Base-by-base conservation (phyloP, 2,797 vertebrate genomes). In the Atherinosoma microstoma region DNA sequence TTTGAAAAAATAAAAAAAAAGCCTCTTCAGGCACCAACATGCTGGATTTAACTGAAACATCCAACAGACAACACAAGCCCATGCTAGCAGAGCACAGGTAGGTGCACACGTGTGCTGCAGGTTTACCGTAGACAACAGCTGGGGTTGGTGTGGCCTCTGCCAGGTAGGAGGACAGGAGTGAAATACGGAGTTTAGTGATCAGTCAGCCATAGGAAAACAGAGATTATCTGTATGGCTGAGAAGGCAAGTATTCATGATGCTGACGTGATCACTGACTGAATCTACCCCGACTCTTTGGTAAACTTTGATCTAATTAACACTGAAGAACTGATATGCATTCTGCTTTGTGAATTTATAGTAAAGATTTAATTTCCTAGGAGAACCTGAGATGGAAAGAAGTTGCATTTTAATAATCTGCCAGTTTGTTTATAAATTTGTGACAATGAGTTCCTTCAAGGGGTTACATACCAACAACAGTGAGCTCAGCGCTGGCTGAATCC, bases 41-140 rank as follows among this genome's bases (percentile, higher is more conserved):
- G 93, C 93, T 77, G 63, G 76, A 82, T 65, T 76, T 64, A 45
- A 89, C 86, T 84, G 40, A 80, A 80, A 85, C 69, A 84, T 71
- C 57, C 64, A 72, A 83, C 56, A 56, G 76, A 86, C 61, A 86
- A 64, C 58, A 85, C 67, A 89, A 64, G 75, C 42, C 58, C 76
- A 61, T 60, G 54, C 81, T 73, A 27, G 64, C 78, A 40, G 76
- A 80, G 83, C 84, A 86, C 76, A 70, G 80, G 62, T 45, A 85
- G 56, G 58, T 58, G 79, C 75, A 73, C 35, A 1, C 38, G 84
- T 62, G 69, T 32, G 70, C 84, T 63, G 77, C 78, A 56, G 65
- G 91, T 96, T 99, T 99, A 99, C 98, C 98, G 94, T 97, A 91
- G 93, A 94, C 86, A 85, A 97, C 90, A 92, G 96, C 94, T 92